phyloP scores from a whole-genome alignment of 2,113 vertebrate genomes.

The Antechinus stuartii region DNA sequence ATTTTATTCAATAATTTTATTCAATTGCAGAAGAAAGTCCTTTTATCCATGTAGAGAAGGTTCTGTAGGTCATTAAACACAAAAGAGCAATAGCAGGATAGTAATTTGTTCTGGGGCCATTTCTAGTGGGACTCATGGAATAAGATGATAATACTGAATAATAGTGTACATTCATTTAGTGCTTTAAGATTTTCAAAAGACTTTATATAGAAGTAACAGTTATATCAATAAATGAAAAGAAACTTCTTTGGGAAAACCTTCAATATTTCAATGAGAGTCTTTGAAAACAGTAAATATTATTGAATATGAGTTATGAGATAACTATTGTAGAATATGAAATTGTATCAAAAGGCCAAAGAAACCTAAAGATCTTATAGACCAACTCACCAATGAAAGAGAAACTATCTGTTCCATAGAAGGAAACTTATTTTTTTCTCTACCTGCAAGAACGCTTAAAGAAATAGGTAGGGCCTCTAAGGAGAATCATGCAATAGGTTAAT shows the following conservation, averaged over 20 bases:
- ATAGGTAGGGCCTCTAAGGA: not conserved
- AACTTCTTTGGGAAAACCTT: not conserved
- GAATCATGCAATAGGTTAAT: not conserved
- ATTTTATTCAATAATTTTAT: not conserved
- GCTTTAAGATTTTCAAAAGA: not conserved
- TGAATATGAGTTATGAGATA: rapidly evolving
- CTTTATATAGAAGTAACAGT: not conserved
- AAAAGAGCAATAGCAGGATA: not conserved
- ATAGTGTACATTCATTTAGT: not conserved
- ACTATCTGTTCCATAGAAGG: not conserved
- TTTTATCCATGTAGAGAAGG: not conserved
- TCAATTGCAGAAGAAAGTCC: not conserved
- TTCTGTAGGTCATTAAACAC: not conserved
- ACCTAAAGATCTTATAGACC: not conserved
- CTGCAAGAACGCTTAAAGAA: not conserved
- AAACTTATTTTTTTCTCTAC: not conserved
- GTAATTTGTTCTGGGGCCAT: not conserved
- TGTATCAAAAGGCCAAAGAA: not conserved
- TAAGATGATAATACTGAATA: not conserved
- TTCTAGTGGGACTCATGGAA: not conserved
- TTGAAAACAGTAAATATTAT: not conserved
- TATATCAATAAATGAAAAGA: not conserved
- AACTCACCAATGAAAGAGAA: no score
- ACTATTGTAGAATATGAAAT: not conserved
- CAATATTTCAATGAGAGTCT: not conserved